These are phyloP conservation scores for Tetrao urogallus DNA, from an alignment of 2,113 vertebrate species.

Conservation along the genomic window DNA sequence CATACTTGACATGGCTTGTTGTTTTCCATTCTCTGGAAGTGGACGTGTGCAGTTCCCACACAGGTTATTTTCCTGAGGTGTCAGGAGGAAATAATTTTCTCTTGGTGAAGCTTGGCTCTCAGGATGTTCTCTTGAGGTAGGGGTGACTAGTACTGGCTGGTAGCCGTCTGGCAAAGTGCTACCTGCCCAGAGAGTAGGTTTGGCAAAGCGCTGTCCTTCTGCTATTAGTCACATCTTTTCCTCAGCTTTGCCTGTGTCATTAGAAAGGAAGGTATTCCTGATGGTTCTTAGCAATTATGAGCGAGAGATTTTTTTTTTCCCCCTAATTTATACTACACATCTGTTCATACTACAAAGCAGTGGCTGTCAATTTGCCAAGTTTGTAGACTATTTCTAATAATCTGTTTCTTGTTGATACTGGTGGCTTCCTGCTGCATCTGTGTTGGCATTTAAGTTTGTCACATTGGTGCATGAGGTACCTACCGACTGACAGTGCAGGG, in stretches of 20 bases:
- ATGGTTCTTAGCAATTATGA: not conserved
- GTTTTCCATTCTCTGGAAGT: not conserved
- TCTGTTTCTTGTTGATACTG: not conserved
- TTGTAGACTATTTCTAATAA: not conserved
- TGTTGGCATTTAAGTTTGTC: not conserved
- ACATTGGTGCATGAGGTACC: not conserved
- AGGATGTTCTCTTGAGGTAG: not conserved
- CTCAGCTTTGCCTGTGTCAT: not conserved
- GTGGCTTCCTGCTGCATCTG: not conserved
- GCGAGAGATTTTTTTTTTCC: not conserved
- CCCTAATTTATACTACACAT: not conserved
- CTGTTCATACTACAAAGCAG: not conserved
- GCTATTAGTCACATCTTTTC: not conserved
- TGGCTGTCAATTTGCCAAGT: not conserved
- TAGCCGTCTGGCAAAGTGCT: not conserved
- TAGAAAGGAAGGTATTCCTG: rapidly evolving
- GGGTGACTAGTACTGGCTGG: not conserved
- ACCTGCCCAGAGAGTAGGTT: not conserved
- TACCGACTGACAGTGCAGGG: not conserved
- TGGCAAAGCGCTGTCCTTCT: not conserved
- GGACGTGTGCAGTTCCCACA: not conserved
- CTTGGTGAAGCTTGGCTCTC: not conserved
- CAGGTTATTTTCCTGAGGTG: not conserved
- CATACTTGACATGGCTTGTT: not conserved
- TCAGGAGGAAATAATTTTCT: not conserved